Base-by-base conservation (phyloP, 1,140 invertebrate species). In the Tribolium madens region DNA sequence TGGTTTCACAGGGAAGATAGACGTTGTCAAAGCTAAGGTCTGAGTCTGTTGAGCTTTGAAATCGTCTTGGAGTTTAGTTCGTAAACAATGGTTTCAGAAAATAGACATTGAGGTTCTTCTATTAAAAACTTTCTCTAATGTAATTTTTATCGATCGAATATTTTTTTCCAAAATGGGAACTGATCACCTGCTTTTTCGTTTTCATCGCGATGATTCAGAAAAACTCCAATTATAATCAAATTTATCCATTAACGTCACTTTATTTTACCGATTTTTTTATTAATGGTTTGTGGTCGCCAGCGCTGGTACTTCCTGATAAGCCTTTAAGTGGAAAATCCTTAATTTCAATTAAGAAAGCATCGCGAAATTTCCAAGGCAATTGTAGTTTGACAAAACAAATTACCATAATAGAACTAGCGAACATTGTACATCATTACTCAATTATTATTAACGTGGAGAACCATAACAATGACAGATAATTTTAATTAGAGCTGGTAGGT, bases 301-400 rank as follows among this genome's bases (percentile, higher is more conserved):
- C 15, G 10, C 17, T 42, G 17, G 7, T 26, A 21, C 52, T 57
- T 57, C 18, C 52, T 57, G 18, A 17, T 10, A 57, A 18, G 15
- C 9, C 9, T 57, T 57, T 57, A 57, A 57, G 21, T 57, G 52
- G 52, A 57, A 57, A 57, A 57, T 57, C 52, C 52, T 57, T 57
- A 57, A 57, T 57, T 10, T 18, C 52, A 57, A 57, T 57, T 57
- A 57, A 17, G 15, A 57, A 57, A 57, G 18, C 52, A 18, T 21
- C 52, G 52, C 52, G 15, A 57, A 57, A 57, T 57, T 57, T 26
- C 52, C 52, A 57, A 57, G 52, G 52, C 52, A 18, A 57, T 21
- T 12, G 52, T 18, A 57, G 52, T 57, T 57, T 57, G 50, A 13
- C 15, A 3, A 14, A 17, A 26, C 52, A n/a, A 57, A 57, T 57